Evolutionary conservation across 2,888 invertebrate species (phyloP), one percentile per base, ranked within the genome.

Genomic region (Sphinx pinastri): DNA sequence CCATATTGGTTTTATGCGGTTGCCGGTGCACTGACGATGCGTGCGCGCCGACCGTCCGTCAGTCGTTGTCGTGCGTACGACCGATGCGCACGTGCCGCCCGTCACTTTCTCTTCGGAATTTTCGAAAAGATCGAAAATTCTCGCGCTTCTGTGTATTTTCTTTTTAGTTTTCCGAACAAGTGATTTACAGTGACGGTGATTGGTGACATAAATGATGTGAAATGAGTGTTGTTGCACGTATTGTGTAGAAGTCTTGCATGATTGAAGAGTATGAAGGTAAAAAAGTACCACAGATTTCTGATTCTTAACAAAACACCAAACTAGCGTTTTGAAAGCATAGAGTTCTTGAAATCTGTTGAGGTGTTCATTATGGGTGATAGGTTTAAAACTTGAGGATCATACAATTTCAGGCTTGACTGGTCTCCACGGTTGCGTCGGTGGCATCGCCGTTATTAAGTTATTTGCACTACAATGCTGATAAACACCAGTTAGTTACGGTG

Each of bases 161-260:
- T 63, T 63, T 45, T 47, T 12, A 14, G 38, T 45, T 67, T 38
- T 67, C 31, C 58, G 14, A 5, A 38, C 47, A 47, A 47, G 63
- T 63, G 54, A 8, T 54, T 19, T 47, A 45, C 38, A 45, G 12
- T 52, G 45, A 49, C n/a, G 52, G 54, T 67, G 38, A 12, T 54
- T 19, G 47, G 69, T 69, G 69, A 16, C 52, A 51, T 60, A 45
- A 52, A 54, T 68, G 16, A 16, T 52, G 73, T 72, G 72, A 72
- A 72, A 77, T 74, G 74, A 72, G 76, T 73, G 72, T 78, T 83
- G 81, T 83, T 74, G 78, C 72, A 79, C 84, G 86, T 85, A 88
- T 11, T 88, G 90, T 84, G 84, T 88, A 88, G 88, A 90, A 88
- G 90, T 89, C 84, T 88, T 83, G 78, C 80, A 78, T 76, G 74